Evolutionary conservation across 2,797 vertebrate species (phyloP).

Genomic region (Hippocampus kuda): DNA sequence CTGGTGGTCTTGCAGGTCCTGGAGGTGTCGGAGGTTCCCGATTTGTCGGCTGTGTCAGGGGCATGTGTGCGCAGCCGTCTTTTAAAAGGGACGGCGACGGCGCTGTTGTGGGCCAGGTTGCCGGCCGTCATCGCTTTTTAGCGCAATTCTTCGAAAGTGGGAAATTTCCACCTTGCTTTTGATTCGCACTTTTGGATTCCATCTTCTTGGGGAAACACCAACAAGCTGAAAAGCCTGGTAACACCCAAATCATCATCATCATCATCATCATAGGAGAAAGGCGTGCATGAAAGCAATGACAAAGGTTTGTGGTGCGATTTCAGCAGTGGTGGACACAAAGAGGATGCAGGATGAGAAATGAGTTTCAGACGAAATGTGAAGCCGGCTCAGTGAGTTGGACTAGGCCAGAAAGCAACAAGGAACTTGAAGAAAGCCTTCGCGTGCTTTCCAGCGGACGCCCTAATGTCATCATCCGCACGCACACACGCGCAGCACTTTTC

Average conservation of each 20-base stretch:
- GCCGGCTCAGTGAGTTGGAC: background rate
- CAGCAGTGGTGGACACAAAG: background rate
- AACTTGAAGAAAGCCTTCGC: background rate
- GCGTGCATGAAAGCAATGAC: background rate
- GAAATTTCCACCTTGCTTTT: background rate
- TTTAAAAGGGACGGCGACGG: background rate
- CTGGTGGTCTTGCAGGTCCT: background rate
- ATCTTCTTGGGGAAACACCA: background rate
- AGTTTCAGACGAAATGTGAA: background rate
- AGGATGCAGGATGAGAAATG: background rate
- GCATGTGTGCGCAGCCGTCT: background rate
- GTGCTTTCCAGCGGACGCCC: background rate
- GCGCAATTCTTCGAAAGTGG: background rate
- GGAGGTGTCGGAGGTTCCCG: background rate
- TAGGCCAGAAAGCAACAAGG: background rate
- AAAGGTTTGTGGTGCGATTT: background rate
- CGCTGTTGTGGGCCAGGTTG: background rate
- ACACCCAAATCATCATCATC: background rate
- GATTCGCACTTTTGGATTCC: background rate
- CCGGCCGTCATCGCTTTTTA: background rate
- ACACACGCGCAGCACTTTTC: background rate
- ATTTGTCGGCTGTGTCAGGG: background rate
- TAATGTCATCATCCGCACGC: background rate
- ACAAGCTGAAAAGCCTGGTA: background rate
- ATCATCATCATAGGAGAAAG: background rate